A percentile compares a stretch with the other conserved stretches of the same genome.
phyloP scores from a whole-genome alignment of 2,113 vertebrate species.

The Octodon degus region DNA sequence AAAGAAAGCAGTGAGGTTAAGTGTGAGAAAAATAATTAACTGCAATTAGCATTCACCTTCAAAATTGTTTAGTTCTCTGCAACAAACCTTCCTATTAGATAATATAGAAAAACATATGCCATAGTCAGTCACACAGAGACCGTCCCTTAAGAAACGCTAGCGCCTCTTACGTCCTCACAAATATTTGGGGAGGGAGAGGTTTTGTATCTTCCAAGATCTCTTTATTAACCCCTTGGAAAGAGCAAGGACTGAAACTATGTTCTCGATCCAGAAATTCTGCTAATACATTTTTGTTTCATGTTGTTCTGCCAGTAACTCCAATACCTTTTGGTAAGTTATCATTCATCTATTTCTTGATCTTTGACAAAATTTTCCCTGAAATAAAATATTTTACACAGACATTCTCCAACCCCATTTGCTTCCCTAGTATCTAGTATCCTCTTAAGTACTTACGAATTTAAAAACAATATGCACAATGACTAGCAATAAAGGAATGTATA shows the following conservation, averaged over 20 bases:
- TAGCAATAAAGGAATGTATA: background rate
- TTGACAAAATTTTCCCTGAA: constrained; percentile 33
- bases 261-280: constrained; percentile 19
- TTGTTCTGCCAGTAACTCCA: constrained; percentile 58
- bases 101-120: background rate
- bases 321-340: constrained; percentile 67
- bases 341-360: constrained; percentile 24
- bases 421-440: background rate
- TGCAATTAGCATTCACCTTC: background rate
- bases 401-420: background rate
- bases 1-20: background rate
- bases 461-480: background rate
- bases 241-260: background rate
- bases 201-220: background rate
- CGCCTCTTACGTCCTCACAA: background rate
- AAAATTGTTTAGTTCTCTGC: background rate
- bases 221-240: background rate
- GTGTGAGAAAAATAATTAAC: background rate
- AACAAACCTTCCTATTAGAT: background rate
- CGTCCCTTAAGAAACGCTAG: background rate
- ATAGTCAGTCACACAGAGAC: background rate
- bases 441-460: background rate
- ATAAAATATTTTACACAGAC: background rate
- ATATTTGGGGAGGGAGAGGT: background rate
- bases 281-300: constrained; percentile 67